These are phyloP conservation scores for Plusia festucae DNA, from an alignment of 2,888 invertebrate genomes.

Conservation along the genomic window DNA sequence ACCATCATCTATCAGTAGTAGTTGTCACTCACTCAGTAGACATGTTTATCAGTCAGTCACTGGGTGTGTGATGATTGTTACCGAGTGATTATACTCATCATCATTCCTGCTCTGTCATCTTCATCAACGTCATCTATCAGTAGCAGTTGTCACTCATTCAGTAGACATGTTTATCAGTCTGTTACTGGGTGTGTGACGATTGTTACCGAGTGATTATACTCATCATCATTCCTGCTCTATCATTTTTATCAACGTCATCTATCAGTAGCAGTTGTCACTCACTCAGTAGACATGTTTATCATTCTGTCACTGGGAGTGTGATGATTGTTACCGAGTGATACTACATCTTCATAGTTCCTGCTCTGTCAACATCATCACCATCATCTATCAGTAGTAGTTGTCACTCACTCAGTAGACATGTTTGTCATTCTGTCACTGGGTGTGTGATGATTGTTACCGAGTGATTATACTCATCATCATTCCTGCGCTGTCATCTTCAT, in stretches of 20 bases:
- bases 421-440: slow-evolving; percentile 28
- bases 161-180: slow-evolving; percentile 24
- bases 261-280: slow-evolving; percentile 15
- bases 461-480: background rate
- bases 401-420: slow-evolving; percentile 31
- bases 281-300: slow-evolving; percentile 24
- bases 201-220: background rate
- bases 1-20: background rate
- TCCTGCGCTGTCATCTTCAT: background rate
- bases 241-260: slow-evolving; percentile 7
- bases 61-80: slow-evolving; percentile 33
- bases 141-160: slow-evolving; percentile 26
- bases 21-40: slow-evolving; percentile 36
- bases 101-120: background rate
- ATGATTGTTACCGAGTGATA: slow-evolving; percentile 26
- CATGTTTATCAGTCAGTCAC: slow-evolving; percentile 41
- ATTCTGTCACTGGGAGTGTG: slow-evolving; percentile 44
- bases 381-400: slow-evolving; percentile 14
- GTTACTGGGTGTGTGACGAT: slow-evolving; percentile 24
- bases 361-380: background rate
- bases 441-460: slow-evolving; percentile 15
- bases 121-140: slow-evolving; percentile 22
- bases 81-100: slow-evolving; percentile 8
- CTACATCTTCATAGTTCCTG: slow-evolving; percentile 9
- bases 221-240: background rate